A percentile compares a stretch with the other conserved stretches of the same genome.
Evolutionary conservation across 2,888 invertebrate species (phyloP).

Genomic region (Trissolcus japonicus): DNA sequence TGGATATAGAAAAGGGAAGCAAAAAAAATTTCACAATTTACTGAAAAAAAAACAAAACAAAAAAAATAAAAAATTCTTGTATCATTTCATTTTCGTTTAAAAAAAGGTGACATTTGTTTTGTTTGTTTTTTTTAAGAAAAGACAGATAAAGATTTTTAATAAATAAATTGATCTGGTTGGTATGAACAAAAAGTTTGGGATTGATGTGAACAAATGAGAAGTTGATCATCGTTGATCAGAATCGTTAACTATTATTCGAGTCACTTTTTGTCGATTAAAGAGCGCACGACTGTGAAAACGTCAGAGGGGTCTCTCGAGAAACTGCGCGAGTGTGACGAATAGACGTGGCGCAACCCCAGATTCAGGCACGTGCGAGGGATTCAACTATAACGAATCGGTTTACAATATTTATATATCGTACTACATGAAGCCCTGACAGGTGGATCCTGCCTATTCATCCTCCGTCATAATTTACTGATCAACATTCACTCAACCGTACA

Average conservation of each 20-base stretch:
- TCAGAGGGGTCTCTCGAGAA: conserved; percentile 44
- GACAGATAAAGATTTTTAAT: no score
- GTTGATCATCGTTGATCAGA: no score
- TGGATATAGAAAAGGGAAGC: no score
- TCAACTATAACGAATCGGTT: conserved; percentile 55
- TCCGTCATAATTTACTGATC: conserved; percentile 32
- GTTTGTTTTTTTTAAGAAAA: no score
- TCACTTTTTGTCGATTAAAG: conserved; percentile 48
- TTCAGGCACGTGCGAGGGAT: conserved; percentile 55
- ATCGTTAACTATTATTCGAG: conserved; percentile 38
- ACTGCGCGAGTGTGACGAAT: conserved; percentile 48
- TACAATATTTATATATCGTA: conserved; percentile 54
- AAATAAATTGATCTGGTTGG: no score
- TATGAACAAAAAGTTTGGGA: no score
- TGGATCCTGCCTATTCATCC: conserved; percentile 41
- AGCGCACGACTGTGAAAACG: conserved; percentile 39
- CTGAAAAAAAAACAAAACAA: no score
- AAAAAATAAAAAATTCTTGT: no score
- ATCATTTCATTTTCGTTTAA: no score
- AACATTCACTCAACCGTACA: conserved; percentile 4
- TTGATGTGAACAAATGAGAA: no score
- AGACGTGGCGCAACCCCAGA: conserved; percentile 35
- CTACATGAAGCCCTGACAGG: conserved; percentile 35
- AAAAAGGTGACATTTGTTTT: no score
- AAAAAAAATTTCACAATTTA: no score